Percentiles rank a stretch among this genome's conserved stretches.
phyloP scores from a whole-genome alignment of 2,797 vertebrate species.

The Myripristis murdjan region DNA sequence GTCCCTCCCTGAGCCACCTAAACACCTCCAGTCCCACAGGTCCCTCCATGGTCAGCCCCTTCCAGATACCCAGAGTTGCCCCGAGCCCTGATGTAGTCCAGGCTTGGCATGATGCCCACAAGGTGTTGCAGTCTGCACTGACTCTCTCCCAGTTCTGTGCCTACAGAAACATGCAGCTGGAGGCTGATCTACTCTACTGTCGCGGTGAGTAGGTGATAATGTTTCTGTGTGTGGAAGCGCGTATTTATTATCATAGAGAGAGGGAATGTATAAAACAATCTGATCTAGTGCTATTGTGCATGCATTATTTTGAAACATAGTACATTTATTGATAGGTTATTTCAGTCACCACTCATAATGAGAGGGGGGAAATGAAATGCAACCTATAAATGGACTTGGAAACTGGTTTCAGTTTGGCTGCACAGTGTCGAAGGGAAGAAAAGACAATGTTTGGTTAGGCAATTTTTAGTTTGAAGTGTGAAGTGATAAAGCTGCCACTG shows the following conservation, averaged over 20 bases:
- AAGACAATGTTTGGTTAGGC: too few species aligned
- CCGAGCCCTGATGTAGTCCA: background rate
- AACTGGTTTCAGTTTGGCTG: too few species aligned
- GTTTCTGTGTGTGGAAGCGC: background rate
- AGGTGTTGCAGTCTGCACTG: conserved; percentile 80
- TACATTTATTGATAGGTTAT: too few species aligned
- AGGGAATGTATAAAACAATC: background rate
- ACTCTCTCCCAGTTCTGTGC: conserved; percentile 77
- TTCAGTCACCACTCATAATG: too few species aligned
- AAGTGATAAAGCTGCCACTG: too few species aligned
- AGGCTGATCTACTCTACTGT: conserved; percentile 88
- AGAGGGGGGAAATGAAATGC: too few species aligned
- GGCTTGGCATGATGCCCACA: conserved; percentile 56
- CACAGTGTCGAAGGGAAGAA: too few species aligned
- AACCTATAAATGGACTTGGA: too few species aligned
- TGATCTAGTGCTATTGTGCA: background rate
- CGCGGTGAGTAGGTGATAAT: conserved; percentile 77
- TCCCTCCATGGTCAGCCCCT: background rate
- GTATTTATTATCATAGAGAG: too few species aligned
- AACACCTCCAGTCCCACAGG: background rate
- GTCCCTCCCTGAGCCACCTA: background rate
- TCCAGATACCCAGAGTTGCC: background rate
- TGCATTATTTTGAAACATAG: background rate
- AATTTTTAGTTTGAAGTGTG: too few species aligned
- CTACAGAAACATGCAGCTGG: conserved; percentile 77